Evolutionary conservation across 1,140 invertebrate species (phyloP), one percentile per base, ranked within the genome.

Genomic region (Drosophila subobscura): DNA sequence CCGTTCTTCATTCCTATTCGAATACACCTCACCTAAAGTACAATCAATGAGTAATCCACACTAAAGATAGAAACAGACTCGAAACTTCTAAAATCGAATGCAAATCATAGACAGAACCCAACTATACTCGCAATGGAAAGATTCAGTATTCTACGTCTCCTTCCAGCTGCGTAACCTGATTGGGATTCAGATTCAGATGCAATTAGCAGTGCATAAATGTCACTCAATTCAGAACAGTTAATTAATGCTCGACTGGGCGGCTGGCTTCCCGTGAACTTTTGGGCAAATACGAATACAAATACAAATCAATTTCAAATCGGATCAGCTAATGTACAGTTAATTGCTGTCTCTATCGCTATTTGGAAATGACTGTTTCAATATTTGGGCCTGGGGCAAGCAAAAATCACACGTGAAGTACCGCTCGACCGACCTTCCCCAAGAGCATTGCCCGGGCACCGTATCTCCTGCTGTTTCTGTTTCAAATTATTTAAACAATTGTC

Each of bases 401-500:
- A 49, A 5, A 46, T 22, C 33, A 23, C 4, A 42, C 16, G 16
- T 5, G 4, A n/a, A 40, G 27, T 37, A 12, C 10, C 6, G 22
- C 33, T 58, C 63, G 74, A 67, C 83, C 63, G 74, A 67, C 81
- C 81, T 86, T 78, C 70, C 45, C 40, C 3, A n/a, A 74, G 83
- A 64, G 37, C 83, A 49, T 72, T 81, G 83, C 58, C 77, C 72
- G 61, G 27, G 5, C n/a, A 29, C 33, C n/a, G 16, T 49, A 23
- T 6, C 10, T 22, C 44, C 42, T 25, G 23, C 46, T 52, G 61
- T 60, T 63, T 61, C 49, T 54, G 74, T 55, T 73, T 40, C 54
- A 77, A 66, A 68, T 79, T 79, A 65, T 80, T 72, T 67, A 72
- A 81, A 72, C 75, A 86, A 86, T 68, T 78, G 64, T 59, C 57